Conservation (phyloP, 2,797 vertebrate species). For the Pristis pectinata region DNA sequence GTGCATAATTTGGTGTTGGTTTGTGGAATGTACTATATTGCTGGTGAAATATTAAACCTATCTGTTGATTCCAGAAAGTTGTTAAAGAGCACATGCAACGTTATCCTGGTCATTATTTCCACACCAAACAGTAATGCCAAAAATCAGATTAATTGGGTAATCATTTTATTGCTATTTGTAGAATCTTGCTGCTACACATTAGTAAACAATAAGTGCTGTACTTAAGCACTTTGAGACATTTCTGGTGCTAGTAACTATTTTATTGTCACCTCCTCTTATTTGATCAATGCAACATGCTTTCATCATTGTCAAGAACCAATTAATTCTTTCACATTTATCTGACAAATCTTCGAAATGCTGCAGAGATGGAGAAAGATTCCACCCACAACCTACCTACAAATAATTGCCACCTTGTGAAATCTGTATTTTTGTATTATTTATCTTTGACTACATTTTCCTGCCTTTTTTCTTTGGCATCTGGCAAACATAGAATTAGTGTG, state of each 20-base stretch:
- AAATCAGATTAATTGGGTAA: not conserved
- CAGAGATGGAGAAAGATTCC: not conserved
- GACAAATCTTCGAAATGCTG: constrained; percentile 11
- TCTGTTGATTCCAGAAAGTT: not conserved
- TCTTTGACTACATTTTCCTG: not conserved
- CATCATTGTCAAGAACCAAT: constrained; percentile 18
- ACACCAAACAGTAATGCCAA: not conserved
- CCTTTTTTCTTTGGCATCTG: not conserved
- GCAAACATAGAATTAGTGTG: not conserved
- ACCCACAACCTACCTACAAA: constrained; percentile 12
- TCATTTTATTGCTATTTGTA: not conserved
- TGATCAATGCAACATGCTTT: not conserved
- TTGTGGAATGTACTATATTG: not conserved
- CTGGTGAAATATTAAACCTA: not conserved
- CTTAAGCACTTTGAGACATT: not conserved
- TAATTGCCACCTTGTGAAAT: constrained; percentile 21
- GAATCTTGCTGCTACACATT: not conserved
- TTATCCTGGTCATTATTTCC: not conserved
- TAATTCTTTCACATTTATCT: not conserved
- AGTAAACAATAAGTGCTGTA: not conserved
- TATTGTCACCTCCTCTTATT: not conserved
- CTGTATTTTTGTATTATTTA: constrained; percentile 10
- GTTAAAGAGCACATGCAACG: not conserved
- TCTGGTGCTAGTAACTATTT: not conserved
- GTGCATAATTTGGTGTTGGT: not conserved